phyloP scores from a whole-genome alignment of 1,140 invertebrate species.

The Rhagoletis zephyria region DNA sequence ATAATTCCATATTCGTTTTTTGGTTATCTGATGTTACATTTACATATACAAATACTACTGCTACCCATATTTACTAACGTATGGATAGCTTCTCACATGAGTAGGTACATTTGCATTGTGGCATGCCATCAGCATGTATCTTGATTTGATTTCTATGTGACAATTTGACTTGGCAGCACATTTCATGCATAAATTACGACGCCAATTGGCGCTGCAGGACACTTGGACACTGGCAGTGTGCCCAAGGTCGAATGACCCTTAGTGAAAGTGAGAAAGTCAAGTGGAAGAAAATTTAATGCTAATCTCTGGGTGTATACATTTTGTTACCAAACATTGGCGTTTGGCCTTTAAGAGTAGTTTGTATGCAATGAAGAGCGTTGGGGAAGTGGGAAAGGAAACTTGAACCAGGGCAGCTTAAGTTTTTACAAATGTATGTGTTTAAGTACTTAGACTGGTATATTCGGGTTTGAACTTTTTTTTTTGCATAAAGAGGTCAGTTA shows the following conservation, averaged over 20 bases:
- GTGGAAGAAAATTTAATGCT: conserved; percentile 22
- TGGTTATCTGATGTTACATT: conserved; percentile 1
- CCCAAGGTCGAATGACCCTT: neutral
- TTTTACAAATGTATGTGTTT: no score
- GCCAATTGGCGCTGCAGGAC: conserved; percentile 38
- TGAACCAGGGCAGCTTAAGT: no score
- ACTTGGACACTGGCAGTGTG: conserved; percentile 3
- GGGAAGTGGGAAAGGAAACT: neutral
- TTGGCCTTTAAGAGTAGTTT: neutral
- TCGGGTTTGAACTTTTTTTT: no score
- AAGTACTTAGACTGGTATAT: no score
- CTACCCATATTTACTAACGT: neutral
- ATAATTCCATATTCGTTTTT: conserved; percentile 22
- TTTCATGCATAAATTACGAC: conserved; percentile 37
- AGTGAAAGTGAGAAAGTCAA: neutral
- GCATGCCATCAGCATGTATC: conserved; percentile 41
- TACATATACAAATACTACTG: no score
- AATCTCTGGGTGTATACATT: conserved; percentile 12
- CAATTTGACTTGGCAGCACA: conserved; percentile 49
- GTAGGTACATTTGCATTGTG: neutral
- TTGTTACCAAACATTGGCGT: neutral
- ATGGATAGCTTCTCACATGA: neutral
- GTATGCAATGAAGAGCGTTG: neutral
- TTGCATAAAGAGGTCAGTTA: no score
- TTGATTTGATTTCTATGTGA: conserved; percentile 50